phyloP scores from a whole-genome alignment of 2,113 vertebrate genomes.

The Myotis lucifugus region DNA sequence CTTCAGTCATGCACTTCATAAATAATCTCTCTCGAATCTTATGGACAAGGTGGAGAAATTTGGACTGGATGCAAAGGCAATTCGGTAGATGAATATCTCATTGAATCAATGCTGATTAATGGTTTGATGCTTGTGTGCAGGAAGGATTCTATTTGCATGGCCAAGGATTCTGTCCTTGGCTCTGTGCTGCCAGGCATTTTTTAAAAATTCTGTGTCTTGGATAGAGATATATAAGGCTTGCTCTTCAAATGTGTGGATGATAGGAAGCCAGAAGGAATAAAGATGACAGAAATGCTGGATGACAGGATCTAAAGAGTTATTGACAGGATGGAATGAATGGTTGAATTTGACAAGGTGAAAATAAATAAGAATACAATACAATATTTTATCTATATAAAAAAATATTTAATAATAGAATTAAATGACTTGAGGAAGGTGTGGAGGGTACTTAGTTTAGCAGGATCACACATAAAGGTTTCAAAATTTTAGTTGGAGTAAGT shows the following conservation, averaged over 20 bases:
- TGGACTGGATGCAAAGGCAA: neutral
- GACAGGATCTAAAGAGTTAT: slow-evolving; percentile 56
- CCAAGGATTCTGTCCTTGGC: slow-evolving; percentile 48
- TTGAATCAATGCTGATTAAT: slow-evolving; percentile 48
- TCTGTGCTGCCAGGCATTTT: neutral
- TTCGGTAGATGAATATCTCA: slow-evolving; percentile 26
- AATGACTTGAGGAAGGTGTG: neutral
- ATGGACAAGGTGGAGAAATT: neutral
- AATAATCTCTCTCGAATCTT: slow-evolving; percentile 9
- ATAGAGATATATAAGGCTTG: slow-evolving; percentile 13
- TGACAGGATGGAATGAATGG: slow-evolving; percentile 47
- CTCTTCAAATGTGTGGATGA: slow-evolving; percentile 51
- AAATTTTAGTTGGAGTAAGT: neutral
- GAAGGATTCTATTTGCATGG: slow-evolving; percentile 3
- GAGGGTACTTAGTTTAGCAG: neutral
- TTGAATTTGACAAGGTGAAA: slow-evolving; percentile 33
- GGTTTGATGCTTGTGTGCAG: neutral
- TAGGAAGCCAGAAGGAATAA: slow-evolving; percentile 44
- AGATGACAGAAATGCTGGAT: slow-evolving; percentile 53
- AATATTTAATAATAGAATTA: neutral
- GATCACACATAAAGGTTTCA: neutral
- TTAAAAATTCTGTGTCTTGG: neutral
- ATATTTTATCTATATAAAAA: neutral
- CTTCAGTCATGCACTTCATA: neutral
- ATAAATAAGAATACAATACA: neutral